A percentile compares a stretch with the other conserved stretches of the same genome.
Conservation (phyloP, 1,140 invertebrate species). For the Gonioctena quinquepunctata region DNA sequence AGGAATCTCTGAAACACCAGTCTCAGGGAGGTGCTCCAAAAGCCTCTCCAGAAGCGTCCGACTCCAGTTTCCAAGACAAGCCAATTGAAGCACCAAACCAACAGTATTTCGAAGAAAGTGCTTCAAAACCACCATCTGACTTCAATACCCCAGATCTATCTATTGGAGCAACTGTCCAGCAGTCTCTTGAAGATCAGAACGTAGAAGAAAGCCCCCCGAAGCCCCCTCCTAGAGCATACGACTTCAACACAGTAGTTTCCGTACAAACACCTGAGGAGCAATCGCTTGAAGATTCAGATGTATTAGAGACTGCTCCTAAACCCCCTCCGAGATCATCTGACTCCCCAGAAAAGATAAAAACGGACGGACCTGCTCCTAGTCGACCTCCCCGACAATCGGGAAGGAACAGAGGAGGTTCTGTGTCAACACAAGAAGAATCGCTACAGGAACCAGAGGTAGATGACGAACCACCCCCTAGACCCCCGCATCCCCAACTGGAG, state of each 20-base stretch:
- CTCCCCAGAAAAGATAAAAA: not conserved
- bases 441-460: slow-evolving; percentile 41
- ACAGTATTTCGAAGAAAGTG: too few species aligned
- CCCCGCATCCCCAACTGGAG: slow-evolving; percentile 60
- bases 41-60: too few species aligned
- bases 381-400: slow-evolving; percentile 20
- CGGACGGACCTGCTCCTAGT: not conserved
- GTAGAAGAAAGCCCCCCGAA: not conserved
- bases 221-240: slow-evolving; percentile 23
- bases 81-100: too few species aligned
- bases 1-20: too few species aligned
- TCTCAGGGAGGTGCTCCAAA: too few species aligned
- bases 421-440: slow-evolving; percentile 2
- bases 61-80: too few species aligned
- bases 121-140: too few species aligned
- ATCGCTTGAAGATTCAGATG: too few species aligned
- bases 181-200: not conserved
- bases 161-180: not conserved
- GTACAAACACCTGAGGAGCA: not conserved
- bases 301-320: not conserved
- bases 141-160: too few species aligned
- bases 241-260: not conserved
- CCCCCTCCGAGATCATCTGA: not conserved
- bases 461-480: slow-evolving; percentile 58
- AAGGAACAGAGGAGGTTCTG: not conserved